A percentile compares a stretch with the other conserved stretches of the same genome.
phyloP scores from a whole-genome alignment of 2,797 vertebrate genomes.

The Parambassis ranga region DNA sequence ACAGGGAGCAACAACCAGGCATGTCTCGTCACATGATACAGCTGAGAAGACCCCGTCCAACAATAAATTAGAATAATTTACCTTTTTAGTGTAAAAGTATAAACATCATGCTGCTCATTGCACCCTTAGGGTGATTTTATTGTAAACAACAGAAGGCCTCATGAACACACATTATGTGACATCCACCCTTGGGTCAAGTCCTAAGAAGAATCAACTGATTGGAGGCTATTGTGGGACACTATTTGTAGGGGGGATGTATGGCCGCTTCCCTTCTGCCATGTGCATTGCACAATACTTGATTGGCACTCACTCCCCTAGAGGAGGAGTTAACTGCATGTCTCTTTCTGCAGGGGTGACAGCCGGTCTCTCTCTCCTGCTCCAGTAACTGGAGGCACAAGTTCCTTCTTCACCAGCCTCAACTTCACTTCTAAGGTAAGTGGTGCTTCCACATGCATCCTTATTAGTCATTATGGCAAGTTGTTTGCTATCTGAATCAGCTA shows the following conservation, averaged over 20 bases:
- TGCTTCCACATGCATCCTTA: not conserved
- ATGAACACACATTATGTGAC: not conserved
- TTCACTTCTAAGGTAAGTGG: conserved; percentile 72
- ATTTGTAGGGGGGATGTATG: conserved; percentile 14
- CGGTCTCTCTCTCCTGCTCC: conserved; percentile 78
- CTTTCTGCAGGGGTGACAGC: conserved; percentile 43
- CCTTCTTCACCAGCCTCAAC: conserved; percentile 70
- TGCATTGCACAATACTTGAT: conserved; percentile 68
- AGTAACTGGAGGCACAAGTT: conserved; percentile 77
- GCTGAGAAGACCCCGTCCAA: not conserved
- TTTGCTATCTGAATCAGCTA: not conserved
- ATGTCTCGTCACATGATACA: too few relatives aligned
- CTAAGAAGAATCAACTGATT: conserved; percentile 26
- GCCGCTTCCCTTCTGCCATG: conserved; percentile 34
- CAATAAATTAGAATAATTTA: not conserved
- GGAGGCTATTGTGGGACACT: conserved; percentile 40
- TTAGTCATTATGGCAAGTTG: not conserved
- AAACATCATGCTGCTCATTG: not conserved
- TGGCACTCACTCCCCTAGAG: conserved; percentile 65
- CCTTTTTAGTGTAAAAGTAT: not conserved
- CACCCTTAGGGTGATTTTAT: not conserved
- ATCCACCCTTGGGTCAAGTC: too few relatives aligned
- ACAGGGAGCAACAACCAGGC: too few relatives aligned
- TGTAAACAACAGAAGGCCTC: not conserved
- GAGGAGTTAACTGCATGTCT: conserved; percentile 79